A percentile compares a stretch with the other conserved stretches of the same genome.
Conservation (phyloP, 2,888 invertebrate species). For the Dasypogon diadema region DNA sequence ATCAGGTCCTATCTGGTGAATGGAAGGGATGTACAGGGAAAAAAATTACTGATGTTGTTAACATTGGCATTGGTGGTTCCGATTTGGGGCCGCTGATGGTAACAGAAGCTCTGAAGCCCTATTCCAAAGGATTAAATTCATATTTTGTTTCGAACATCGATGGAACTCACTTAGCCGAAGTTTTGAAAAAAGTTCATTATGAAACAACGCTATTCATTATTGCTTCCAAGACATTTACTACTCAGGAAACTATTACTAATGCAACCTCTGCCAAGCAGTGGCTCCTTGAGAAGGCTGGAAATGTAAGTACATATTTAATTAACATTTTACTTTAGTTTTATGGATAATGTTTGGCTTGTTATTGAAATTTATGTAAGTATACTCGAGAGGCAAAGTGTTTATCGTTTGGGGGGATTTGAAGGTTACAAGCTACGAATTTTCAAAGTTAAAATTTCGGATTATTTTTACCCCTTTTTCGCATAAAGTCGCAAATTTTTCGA, state of each 20-base stretch:
- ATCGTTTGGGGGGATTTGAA: too few species aligned
- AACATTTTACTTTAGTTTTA: too few species aligned
- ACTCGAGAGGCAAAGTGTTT: too few species aligned
- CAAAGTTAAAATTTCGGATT: too few species aligned
- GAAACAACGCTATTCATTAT: constrained; percentile 98
- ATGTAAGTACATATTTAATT: too few species aligned
- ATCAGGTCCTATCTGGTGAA: constrained; percentile 78
- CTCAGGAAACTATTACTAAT: constrained; percentile 99
- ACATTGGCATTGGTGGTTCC: constrained; percentile 99
- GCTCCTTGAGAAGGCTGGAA: constrained; percentile 88
- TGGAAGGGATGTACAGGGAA: constrained; percentile 91
- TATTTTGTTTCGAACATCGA: constrained; percentile 99
- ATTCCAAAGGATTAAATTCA: constrained; percentile 83
- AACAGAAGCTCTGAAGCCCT: constrained; percentile 96
- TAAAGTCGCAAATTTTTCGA: too few species aligned
- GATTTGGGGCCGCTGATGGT: constrained; percentile 99
- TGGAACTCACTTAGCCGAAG: constrained; percentile 97
- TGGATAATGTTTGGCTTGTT: too few species aligned
- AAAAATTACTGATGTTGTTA: constrained; percentile 95
- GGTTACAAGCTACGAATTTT: too few species aligned
- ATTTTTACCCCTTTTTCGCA: too few species aligned
- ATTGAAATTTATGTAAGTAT: too few species aligned
- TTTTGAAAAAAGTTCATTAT: constrained; percentile 87
- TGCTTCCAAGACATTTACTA: constrained; percentile 99
- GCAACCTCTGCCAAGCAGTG: constrained; percentile 97